These are phyloP conservation scores for Campylorhamphus procurvoides DNA, from an alignment of 2,113 vertebrate species.

Conservation along the genomic window DNA sequence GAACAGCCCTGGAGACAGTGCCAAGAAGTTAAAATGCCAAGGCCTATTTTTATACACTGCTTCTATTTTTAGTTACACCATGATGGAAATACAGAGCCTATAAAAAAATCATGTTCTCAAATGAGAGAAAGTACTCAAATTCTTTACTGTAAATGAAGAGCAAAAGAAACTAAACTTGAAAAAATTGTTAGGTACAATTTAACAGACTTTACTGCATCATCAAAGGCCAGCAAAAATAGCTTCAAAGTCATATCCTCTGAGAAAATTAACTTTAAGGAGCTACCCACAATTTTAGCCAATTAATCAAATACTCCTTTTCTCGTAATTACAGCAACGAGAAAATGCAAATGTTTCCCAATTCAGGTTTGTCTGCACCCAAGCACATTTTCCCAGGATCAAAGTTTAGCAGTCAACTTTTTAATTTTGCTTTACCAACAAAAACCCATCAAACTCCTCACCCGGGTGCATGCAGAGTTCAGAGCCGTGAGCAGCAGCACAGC, in stretches of 20 bases:
- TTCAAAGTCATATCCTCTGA: neutral
- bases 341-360: neutral
- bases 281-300: neutral
- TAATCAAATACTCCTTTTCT: neutral
- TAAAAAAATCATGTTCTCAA: neutral
- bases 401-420: neutral
- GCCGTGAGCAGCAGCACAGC: neutral
- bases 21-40: slow-evolving; percentile 58
- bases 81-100: neutral
- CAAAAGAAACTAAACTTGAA: neutral
- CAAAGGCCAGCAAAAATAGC: neutral
- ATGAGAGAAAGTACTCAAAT: neutral
- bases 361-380: neutral
- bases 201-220: neutral
- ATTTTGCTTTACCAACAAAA: neutral
- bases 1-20: slow-evolving; percentile 8
- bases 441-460: neutral
- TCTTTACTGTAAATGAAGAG: neutral
- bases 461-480: neutral
- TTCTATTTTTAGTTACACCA: slow-evolving; percentile 40
- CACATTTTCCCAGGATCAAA: neutral
- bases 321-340: neutral
- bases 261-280: neutral
- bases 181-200: neutral
- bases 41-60: neutral